Evolutionary conservation across 1,140 invertebrate species (phyloP), one percentile per base, ranked within the genome.

Genomic region (Galleria mellonella): DNA sequence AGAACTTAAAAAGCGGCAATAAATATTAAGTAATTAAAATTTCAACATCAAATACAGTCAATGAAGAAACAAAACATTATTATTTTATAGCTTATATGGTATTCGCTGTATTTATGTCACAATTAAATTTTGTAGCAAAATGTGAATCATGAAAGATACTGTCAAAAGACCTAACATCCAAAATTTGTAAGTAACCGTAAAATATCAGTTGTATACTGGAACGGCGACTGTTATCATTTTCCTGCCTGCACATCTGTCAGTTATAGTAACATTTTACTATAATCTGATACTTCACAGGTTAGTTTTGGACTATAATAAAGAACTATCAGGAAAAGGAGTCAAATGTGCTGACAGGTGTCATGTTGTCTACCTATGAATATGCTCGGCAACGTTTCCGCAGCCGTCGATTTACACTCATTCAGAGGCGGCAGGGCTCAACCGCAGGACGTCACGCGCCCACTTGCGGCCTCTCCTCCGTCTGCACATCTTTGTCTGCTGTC

Each of bases 401-500:
- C 17, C 17, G 17, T 23, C 17, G 17, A 23, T 23, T 23, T 2
- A 23, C 17, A 23, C 17, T 23, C 17, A 23, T 23, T 23, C 17
- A 23, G 47, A 27, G 29, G 46, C 14, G 11, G 10, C 15, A 13
- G 3, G 65, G 51, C 35, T 62, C 52, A 32, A 51, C 37, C 37
- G 60, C 53, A 51, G 70, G 61, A 40, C 70, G 78, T 83, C 78
- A 82, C 76, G 82, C 78, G 11, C 65, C 57, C 39, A 65, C 52
- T 32, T 66, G 51, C 13, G 72, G 72, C 28, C 75, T 72, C 43
- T 71, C 76, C 28, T 91, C 90, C 28, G 90, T 92, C 83, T 92
- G 90, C 27, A 91, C 88, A 33, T 87, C 88, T 67, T 91, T 91
- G 60, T 92, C 90, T 55, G 90, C 88, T 4, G 77, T 89, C 2